These are phyloP conservation scores for Cheilinus undulatus DNA, from an alignment of 2,113 vertebrate species.

Conservation along the genomic window DNA sequence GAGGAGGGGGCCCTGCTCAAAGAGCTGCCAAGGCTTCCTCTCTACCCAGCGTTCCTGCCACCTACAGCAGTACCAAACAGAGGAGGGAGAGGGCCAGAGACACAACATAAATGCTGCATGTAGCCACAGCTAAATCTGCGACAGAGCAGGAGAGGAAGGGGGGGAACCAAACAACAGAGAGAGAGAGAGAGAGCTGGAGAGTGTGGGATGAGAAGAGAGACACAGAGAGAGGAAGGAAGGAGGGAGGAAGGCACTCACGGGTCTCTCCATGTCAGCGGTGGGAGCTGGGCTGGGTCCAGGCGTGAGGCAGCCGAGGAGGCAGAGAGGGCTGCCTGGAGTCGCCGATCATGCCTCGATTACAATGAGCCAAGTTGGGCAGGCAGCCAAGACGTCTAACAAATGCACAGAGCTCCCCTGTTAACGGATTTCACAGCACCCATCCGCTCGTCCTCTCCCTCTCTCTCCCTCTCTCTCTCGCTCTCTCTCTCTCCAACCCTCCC, in stretches of 20 bases:
- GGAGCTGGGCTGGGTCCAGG: constrained; percentile 87
- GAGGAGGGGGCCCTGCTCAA: constrained; percentile 46
- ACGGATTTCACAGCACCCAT: constrained; percentile 79
- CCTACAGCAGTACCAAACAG: constrained; percentile 61
- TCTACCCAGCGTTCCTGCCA: constrained; percentile 57
- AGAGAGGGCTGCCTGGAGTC: constrained; percentile 88
- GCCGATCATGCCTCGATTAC: constrained; percentile 97
- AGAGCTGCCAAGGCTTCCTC: constrained; percentile 63
- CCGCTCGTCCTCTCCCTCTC: constrained; percentile 62
- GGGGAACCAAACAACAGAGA: constrained; percentile 56
- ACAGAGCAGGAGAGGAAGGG: constrained; percentile 50
- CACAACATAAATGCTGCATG: constrained; percentile 53
- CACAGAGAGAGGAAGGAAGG: neutral
- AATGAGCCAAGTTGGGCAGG: constrained; percentile 89
- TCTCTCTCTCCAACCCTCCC: constrained; percentile 56
- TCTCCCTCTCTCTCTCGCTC: constrained; percentile 43
- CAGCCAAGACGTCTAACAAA: constrained; percentile 79
- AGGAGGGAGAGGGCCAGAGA: constrained; percentile 47
- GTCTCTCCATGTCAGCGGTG: constrained; percentile 88
- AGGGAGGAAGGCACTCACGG: constrained; percentile 89
- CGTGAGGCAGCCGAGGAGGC: constrained; percentile 86
- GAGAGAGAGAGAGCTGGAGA: no score
- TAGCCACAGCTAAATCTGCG: constrained; percentile 67
- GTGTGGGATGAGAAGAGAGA: constrained; percentile 51
- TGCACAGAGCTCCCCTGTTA: constrained; percentile 81